Evolutionary conservation across 2,113 vertebrate genomes (phyloP).

Genomic region (Sylvia atricapilla): DNA sequence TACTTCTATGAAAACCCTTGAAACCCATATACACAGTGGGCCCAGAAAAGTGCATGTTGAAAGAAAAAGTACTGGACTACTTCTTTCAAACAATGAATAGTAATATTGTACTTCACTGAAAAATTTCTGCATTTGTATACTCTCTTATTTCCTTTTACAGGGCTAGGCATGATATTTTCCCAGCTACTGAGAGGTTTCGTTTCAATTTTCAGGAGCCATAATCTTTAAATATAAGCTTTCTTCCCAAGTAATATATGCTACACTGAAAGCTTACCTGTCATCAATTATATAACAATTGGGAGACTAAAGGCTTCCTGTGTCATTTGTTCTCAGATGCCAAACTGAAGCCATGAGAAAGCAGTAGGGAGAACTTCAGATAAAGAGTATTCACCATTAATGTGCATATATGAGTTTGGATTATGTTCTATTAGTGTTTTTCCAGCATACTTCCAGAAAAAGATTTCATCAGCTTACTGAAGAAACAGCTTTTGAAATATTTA

Average conservation of each 20-base stretch:
- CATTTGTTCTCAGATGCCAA: not conserved
- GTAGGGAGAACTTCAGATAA: not conserved
- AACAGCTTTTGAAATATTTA: not conserved
- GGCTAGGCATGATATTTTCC: not conserved
- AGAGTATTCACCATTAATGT: not conserved
- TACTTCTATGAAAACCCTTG: not conserved
- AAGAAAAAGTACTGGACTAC: not conserved
- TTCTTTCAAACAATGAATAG: not conserved
- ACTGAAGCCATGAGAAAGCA: not conserved
- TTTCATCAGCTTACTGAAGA: not conserved
- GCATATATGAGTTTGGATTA: not conserved
- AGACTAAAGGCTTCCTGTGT: not conserved
- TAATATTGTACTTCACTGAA: not conserved
- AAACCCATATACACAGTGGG: accelerated
- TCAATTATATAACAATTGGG: not conserved
- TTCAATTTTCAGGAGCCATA: not conserved
- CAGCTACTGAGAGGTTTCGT: not conserved
- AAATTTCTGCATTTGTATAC: not conserved
- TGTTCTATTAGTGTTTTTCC: not conserved
- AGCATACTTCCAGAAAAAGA: not conserved
- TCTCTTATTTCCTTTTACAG: not conserved
- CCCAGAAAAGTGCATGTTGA: not conserved
- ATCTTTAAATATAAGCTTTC: not conserved
- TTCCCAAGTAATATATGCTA: not conserved
- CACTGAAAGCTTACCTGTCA: not conserved